Evolutionary conservation across 2,797 vertebrate species (phyloP), one percentile per base, ranked within the genome.

Genomic region (Liasis olivaceus): DNA sequence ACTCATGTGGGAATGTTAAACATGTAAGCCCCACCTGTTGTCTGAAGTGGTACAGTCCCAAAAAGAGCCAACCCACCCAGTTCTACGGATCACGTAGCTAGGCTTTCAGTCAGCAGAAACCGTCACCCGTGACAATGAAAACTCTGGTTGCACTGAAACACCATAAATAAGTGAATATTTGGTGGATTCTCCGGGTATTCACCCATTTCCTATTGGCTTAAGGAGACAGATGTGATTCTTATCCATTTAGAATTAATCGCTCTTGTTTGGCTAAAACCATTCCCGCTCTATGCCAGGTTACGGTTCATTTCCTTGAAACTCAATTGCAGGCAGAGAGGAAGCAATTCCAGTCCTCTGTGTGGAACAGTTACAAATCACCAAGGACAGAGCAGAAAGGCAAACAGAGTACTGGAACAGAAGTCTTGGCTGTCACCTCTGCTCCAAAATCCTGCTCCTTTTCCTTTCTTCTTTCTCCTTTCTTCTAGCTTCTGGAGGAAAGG

Each of bases 191-290:
- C 59, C 22, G 47, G 66, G 24, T 8, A 26, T 88, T 42, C 60
- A 81, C 24, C 90, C 91, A 92, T 60, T 90, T 87, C 90, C 56
- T 63, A 2, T 4, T 77, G 89, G 77, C 91, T 90, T 51, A 54
- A 64, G 89, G 88, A 89, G 89, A 85, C 58, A 90, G 88, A 64
- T 20, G 94, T 59, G 84, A 90, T 92, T 93, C 89, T 26, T 8
- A 47, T 4, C 64, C 62, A 58, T 64, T 88, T 85, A 77, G 87
- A 66, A 63, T 22, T 28, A 22, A 24, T 63, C 11, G 54, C 22
- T 15, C 0, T 2, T 8, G 47, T 20, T 31, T 7, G 66, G 77
- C 90, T 77, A 8, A 5, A 81, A 26, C 5, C 69, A 11, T 92
- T 20, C 85, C 66, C 20, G 42, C 28, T 89, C 88, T 56, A 36